These are phyloP conservation scores for Hyposoter didymator DNA, from an alignment of 2,888 invertebrate species.

Conservation along the genomic window DNA sequence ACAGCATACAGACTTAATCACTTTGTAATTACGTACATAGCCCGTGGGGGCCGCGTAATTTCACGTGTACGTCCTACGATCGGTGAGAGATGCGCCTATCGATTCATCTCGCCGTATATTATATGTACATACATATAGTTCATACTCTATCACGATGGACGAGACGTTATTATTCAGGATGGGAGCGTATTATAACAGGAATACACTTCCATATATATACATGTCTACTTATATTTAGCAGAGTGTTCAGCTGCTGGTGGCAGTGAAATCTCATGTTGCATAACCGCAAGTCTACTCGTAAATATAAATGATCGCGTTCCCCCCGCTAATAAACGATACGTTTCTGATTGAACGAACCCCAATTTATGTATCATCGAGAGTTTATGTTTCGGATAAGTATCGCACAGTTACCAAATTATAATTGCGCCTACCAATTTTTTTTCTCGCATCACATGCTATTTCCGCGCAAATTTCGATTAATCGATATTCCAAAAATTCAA, in stretches of 20 bases:
- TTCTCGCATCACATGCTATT: no score
- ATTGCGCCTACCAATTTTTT: neutral
- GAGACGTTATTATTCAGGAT: conserved; percentile 65
- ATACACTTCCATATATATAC: conserved; percentile 11
- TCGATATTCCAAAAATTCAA: neutral
- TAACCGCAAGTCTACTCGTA: conserved; percentile 59
- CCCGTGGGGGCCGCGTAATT: conserved; percentile 51
- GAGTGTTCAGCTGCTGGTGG: conserved; percentile 40
- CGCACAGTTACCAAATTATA: conserved; percentile 20
- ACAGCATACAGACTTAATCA: conserved; percentile 62
- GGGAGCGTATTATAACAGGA: conserved; percentile 43
- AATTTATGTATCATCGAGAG: conserved; percentile 32
- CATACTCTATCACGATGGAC: conserved; percentile 45
- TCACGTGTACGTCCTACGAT: conserved; percentile 62
- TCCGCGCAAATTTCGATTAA: neutral
- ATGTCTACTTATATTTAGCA: neutral
- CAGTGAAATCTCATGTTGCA: conserved; percentile 57
- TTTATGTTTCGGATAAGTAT: conserved; percentile 21
- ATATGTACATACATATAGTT: conserved; percentile 7
- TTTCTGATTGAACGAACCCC: conserved; percentile 57
- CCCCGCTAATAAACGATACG: conserved; percentile 59
- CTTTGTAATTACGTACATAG: conserved; percentile 66
- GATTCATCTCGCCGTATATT: conserved; percentile 56
- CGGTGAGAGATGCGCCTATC: conserved; percentile 59
- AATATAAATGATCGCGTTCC: conserved; percentile 57